phyloP scores from a whole-genome alignment of 2,797 vertebrate species.

The Hipposideros larvatus region DNA sequence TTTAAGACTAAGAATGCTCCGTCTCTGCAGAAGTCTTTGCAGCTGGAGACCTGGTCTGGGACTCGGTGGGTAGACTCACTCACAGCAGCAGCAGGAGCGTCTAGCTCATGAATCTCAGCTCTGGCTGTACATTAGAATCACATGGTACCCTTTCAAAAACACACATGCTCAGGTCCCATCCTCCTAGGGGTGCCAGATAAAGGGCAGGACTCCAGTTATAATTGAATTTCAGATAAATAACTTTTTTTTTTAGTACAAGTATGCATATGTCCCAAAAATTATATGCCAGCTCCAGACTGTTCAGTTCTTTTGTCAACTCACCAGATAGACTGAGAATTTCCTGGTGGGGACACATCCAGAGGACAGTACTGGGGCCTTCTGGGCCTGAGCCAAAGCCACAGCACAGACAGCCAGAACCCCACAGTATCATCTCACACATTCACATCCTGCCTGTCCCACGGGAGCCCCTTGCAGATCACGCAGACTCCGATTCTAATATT shows the following conservation, averaged over 20 bases:
- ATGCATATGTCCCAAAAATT: background rate
- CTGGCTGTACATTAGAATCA: background rate
- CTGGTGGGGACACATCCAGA: background rate
- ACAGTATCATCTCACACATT: no score
- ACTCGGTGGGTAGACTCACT: no score
- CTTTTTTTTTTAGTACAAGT: background rate
- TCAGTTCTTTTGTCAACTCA: background rate
- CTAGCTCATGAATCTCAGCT: background rate
- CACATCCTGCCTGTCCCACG: background rate
- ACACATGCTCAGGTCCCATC: background rate
- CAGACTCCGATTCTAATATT: background rate
- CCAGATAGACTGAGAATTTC: background rate
- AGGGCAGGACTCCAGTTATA: background rate
- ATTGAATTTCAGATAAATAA: background rate
- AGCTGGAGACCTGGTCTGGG: background rate
- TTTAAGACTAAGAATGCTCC: background rate
- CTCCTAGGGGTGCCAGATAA: background rate
- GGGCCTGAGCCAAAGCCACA: background rate
- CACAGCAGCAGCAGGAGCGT: background rate
- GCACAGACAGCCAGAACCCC: background rate
- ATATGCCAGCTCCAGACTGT: background rate
- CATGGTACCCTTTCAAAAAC: background rate
- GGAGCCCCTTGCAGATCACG: background rate
- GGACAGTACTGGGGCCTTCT: background rate
- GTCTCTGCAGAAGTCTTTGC: background rate